Conservation (phyloP, 2,797 vertebrate species). For the Thripadectes ignobilis region DNA sequence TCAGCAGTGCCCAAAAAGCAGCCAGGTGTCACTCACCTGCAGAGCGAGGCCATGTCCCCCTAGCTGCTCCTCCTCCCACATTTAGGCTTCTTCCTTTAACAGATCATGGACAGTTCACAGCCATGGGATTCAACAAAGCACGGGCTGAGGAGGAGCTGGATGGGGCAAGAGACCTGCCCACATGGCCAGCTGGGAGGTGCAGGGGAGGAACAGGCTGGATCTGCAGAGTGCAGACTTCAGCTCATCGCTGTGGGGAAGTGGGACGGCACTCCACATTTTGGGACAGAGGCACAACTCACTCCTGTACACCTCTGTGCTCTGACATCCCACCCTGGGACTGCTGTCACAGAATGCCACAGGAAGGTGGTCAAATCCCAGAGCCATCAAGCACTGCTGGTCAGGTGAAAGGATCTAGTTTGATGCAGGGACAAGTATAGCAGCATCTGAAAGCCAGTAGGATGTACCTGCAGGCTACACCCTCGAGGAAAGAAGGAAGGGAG, state of each 20-base stretch:
- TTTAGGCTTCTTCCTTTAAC: not conserved
- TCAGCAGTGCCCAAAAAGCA: not conserved
- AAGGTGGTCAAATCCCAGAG: not conserved
- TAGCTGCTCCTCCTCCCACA: not conserved
- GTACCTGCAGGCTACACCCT: not conserved
- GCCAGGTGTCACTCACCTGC: not conserved
- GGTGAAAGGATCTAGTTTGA: not conserved
- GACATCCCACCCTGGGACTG: not conserved
- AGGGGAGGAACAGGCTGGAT: not conserved
- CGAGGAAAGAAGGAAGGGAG: not conserved
- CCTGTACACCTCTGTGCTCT: not conserved
- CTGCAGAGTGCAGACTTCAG: not conserved
- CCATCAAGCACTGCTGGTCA: not conserved
- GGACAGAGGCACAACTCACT: not conserved
- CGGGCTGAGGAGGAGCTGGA: not conserved
- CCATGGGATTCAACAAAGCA: not conserved
- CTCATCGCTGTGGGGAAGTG: accelerated
- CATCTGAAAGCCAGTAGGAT: not conserved
- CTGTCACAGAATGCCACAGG: not conserved
- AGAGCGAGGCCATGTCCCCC: not conserved
- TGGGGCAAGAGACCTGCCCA: not conserved
- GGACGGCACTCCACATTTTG: accelerated
- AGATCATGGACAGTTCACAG: not conserved
- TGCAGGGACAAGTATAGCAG: not conserved
- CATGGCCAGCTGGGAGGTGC: not conserved